Percentiles rank a stretch among this genome's conserved stretches.
These are phyloP conservation scores for Oligia latruncula DNA, from an alignment of 2,888 invertebrate genomes.

Conservation along the genomic window DNA sequence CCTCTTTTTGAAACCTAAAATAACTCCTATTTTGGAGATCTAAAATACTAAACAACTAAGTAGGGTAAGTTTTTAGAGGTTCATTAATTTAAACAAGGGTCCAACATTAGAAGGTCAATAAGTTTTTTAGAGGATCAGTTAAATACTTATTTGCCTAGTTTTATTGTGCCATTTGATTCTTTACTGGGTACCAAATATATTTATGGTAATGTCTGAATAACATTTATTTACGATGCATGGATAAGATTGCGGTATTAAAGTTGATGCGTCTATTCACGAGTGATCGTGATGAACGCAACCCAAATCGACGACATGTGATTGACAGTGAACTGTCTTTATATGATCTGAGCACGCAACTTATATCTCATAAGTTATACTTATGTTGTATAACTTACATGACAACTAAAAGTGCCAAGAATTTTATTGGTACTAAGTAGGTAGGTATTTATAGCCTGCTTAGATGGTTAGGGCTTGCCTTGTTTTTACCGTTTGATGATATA, in stretches of 20 bases:
- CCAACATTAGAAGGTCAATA: neutral
- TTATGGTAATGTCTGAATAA: conserved; percentile 32
- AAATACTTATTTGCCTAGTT: conserved; percentile 14
- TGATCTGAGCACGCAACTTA: conserved; percentile 39
- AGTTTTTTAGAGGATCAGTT: neutral
- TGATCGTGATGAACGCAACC: conserved; percentile 39
- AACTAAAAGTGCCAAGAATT: conserved; percentile 36
- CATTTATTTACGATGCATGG: conserved; percentile 31
- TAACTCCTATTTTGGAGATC: neutral
- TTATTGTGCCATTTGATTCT: conserved; percentile 25
- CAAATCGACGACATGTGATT: conserved; percentile 39
- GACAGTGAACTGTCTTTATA: conserved; percentile 53
- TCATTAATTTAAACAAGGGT: neutral
- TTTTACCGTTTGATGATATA: neutral
- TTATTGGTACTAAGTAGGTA: conserved; percentile 5
- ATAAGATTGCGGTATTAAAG: conserved; percentile 32
- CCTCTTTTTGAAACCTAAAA: neutral
- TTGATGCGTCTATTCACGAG: conserved; percentile 42
- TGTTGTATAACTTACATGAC: conserved; percentile 20
- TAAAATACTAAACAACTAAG: neutral
- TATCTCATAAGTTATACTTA: conserved; percentile 18
- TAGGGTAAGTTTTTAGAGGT: neutral
- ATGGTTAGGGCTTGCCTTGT: conserved; percentile 1
- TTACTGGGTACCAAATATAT: conserved; percentile 30
- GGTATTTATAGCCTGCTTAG: neutral